Conservation (phyloP, 1,140 invertebrate species). For the Pygmarrhopalites habei region DNA sequence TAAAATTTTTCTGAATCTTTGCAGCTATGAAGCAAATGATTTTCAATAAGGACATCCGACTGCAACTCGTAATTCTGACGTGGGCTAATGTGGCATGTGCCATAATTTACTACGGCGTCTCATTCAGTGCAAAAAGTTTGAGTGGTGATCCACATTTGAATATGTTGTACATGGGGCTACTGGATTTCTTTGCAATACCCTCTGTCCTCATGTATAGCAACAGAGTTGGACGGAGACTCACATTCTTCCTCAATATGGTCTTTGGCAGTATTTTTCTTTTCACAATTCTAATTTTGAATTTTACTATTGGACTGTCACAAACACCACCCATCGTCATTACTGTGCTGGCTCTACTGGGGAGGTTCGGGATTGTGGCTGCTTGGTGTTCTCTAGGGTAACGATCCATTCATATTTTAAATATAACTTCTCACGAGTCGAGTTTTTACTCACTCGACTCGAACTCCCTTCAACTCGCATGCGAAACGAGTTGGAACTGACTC, state of each 20-base stretch:
- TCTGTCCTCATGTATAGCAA: slow-evolving; percentile 25
- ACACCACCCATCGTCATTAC: slow-evolving; percentile 1
- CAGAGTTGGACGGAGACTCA: slow-evolving; percentile 11
- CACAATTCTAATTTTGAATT: neutral
- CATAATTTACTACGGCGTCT: slow-evolving; percentile 22
- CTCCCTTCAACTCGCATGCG: too few species aligned
- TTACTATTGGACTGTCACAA: neutral
- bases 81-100: slow-evolving; percentile 17
- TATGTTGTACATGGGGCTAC: slow-evolving; percentile 25
- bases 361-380: slow-evolving; percentile 17
- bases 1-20: too few species aligned
- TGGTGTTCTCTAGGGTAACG: slow-evolving; percentile 20
- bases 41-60: slow-evolving; percentile 1
- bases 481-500: too few species aligned
- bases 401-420: too few species aligned
- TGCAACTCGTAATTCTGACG: slow-evolving; percentile 8
- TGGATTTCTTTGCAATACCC: slow-evolving; percentile 19
- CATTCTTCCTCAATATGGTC: slow-evolving; percentile 14
- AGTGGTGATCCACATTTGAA: slow-evolving; percentile 17
- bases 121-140: slow-evolving; percentile 17
- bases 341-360: neutral
- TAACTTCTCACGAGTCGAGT: too few species aligned
- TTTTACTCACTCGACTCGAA: too few species aligned
- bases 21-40: slow-evolving; percentile 16
- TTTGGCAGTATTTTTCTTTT: slow-evolving; percentile 2